Evolutionary conservation across 2,113 vertebrate genomes (phyloP).

Genomic region (Prunella himalayana): DNA sequence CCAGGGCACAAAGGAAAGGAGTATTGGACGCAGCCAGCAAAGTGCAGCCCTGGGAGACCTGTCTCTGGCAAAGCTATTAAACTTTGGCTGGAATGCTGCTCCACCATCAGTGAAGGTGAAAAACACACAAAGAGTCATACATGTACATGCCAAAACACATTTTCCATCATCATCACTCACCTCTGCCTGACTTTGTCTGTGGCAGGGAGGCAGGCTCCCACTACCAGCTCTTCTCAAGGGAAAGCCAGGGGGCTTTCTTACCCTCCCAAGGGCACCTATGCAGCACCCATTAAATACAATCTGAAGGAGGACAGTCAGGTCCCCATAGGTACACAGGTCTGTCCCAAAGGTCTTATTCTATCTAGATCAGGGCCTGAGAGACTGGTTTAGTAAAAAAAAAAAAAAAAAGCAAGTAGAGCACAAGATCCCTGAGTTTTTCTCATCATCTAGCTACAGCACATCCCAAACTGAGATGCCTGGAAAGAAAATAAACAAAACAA

Average conservation of each 20-base stretch:
- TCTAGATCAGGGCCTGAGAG: neutral
- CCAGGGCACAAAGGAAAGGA: neutral
- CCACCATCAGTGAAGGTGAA: neutral
- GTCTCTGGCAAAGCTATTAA: neutral
- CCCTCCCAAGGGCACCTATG: neutral
- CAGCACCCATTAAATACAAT: neutral
- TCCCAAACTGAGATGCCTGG: neutral
- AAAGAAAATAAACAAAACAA: constrained; percentile 17
- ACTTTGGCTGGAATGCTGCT: neutral
- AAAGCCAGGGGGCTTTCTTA: neutral
- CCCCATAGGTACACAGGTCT: neutral
- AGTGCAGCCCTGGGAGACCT: fast-evolving
- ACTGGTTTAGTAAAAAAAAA: neutral
- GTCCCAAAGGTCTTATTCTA: neutral
- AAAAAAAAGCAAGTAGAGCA: too few species aligned
- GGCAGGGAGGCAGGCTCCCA: neutral
- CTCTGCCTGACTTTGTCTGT: neutral
- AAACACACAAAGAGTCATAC: neutral
- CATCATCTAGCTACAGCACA: neutral
- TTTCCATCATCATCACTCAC: neutral
- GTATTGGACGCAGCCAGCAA: neutral
- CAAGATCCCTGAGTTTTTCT: too few species aligned
- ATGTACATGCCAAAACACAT: neutral
- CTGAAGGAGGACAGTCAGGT: fast-evolving
- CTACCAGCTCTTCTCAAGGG: neutral